Conservation (phyloP, 2,113 vertebrate genomes). For the Cisticola juncidis region DNA sequence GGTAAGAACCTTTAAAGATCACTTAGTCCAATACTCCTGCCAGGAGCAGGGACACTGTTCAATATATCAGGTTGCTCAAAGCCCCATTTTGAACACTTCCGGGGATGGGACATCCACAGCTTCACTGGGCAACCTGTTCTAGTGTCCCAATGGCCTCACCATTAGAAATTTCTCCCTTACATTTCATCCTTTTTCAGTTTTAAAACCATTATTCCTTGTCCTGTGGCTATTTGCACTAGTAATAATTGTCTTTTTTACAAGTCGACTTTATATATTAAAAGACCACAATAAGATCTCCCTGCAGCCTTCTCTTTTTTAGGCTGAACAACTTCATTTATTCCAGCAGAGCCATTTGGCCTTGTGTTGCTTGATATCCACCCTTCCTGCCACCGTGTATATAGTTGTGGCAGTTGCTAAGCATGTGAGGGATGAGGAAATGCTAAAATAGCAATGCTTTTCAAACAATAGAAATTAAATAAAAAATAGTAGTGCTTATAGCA, state of each 20-base stretch:
- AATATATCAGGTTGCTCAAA: background rate
- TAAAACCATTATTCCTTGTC: background rate
- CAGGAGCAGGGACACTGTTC: too few relatives aligned
- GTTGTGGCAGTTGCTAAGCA: background rate
- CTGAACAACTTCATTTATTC: background rate
- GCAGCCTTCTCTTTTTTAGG: background rate
- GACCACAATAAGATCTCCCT: background rate
- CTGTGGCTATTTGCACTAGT: background rate
- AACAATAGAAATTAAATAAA: slow-evolving; percentile 25
- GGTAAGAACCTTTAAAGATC: background rate
- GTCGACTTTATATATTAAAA: background rate
- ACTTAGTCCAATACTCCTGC: background rate
- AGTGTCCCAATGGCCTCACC: background rate
- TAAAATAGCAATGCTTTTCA: slow-evolving; percentile 16
- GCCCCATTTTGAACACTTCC: background rate
- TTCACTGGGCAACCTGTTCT: background rate
- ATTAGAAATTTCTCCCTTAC: background rate
- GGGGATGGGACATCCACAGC: background rate
- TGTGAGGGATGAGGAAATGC: slow-evolving; percentile 25
- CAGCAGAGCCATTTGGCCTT: background rate
- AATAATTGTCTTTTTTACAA: background rate
- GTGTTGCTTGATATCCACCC: background rate
- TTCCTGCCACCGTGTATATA: background rate
- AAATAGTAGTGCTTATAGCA: background rate
- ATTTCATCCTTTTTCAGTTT: background rate